Base-by-base conservation (phyloP, 2,113 vertebrate genomes). In the Labeo catla region DNA sequence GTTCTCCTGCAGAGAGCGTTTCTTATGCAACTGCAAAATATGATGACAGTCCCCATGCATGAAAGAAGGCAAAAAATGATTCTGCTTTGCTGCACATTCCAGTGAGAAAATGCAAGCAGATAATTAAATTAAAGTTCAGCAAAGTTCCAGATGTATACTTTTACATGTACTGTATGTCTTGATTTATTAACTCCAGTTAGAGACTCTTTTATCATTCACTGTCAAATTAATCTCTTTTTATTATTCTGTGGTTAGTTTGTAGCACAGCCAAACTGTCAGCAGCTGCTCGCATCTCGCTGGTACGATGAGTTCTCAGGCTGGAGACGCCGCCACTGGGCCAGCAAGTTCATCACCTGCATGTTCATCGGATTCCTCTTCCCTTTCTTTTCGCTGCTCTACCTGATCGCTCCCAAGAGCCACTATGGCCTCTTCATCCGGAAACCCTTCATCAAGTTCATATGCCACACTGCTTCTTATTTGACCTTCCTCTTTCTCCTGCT, bases 401-500 rank as follows among this genome's bases (percentile, higher is more conserved):
- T 99, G 93, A 95, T 97, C 4, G 97, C 95, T 79, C 98, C 98
- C 28, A 99, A 97, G 94, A 99, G 97, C 94, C 97, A 96, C 95
- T 96, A 98, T 81, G 98, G 98, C 90, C 95, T 97, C 90, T 99
- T 99, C 95, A 99, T 99, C 93, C 97, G 98, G 92, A 99, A 99
- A 93, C 98, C 98, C 91, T 99, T 99, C 94, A 99, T 99, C 93
- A 99, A 99, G 94, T 99, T 99, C 93, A 99, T 99, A 94, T 99
- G 98, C 95, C 98, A 99, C 94, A 99, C 98, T 0, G 95, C 97
- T 3, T 99, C 98, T 52, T 99, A 99, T 94, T 94, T 99, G 93
- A 99, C 98, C 84, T 99, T 99, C 92, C 96, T 99, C 77, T 99
- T 99, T 95, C 95, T 99, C 94, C 96, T 99, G 87, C 96, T 99